These are phyloP conservation scores for Leptinotarsa juncta DNA, from an alignment of 2,888 invertebrate genomes.

Conservation along the genomic window DNA sequence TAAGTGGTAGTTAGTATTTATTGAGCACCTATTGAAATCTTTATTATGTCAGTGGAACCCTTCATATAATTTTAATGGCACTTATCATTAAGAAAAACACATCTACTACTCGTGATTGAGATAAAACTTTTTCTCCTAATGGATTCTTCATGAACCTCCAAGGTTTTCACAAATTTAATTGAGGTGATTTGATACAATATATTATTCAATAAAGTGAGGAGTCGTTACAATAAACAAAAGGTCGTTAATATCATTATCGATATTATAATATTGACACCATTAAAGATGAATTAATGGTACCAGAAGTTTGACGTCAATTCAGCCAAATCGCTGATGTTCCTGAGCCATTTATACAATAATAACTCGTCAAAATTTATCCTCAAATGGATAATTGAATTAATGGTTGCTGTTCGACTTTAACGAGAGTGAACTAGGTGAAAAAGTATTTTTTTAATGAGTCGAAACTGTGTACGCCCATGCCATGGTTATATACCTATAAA, in stretches of 20 bases:
- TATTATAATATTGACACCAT: conserved; percentile 16
- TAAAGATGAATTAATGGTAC: conserved; percentile 6
- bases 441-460: neutral
- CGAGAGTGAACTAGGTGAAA: neutral
- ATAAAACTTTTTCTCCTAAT: no score
- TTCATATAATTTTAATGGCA: no score
- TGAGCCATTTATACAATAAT: neutral
- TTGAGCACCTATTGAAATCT: no score
- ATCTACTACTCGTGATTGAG: no score
- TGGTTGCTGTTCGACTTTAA: neutral
- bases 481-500: no score
- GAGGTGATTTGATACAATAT: neutral
- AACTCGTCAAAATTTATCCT: neutral
- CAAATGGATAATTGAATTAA: neutral
- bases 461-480: no score
- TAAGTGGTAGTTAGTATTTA: no score
- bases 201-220: neutral
- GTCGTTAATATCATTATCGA: neutral
- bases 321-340: neutral
- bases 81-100: no score
- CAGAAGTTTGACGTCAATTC: neutral
- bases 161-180: neutral
- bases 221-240: neutral
- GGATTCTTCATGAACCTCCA: no score
- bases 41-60: no score